These are phyloP conservation scores for Okapia johnstoni DNA, from an alignment of 2,113 vertebrate genomes.

Conservation along the genomic window DNA sequence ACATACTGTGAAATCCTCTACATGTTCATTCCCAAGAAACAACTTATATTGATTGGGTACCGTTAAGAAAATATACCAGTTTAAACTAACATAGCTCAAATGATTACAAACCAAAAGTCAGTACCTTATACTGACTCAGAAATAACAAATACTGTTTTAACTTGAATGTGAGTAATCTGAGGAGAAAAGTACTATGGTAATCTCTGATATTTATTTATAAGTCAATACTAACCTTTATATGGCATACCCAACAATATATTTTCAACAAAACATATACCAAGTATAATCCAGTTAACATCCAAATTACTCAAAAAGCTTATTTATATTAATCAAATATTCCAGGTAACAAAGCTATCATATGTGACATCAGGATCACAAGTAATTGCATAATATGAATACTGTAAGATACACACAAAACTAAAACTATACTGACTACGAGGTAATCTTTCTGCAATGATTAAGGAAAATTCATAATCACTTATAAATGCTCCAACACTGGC, in stretches of 20 bases:
- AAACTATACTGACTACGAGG: conserved; percentile 40
- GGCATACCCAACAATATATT: conserved; percentile 12
- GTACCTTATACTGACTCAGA: not conserved
- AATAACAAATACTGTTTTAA: conserved; percentile 35
- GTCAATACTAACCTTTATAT: conserved; percentile 23
- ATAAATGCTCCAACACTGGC: not conserved
- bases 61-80: not conserved
- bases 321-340: conserved; percentile 40
- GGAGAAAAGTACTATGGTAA: not conserved
- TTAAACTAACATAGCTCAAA: conserved; percentile 48
- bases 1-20: conserved; percentile 31
- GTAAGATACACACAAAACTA: conserved; percentile 10
- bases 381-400: conserved; percentile 42
- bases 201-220: conserved; percentile 35
- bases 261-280: conserved; percentile 29
- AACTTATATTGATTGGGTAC: not conserved
- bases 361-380: conserved; percentile 3
- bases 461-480: conserved; percentile 20
- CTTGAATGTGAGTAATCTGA: conserved; percentile 15
- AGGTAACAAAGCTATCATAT: conserved; percentile 26
- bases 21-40: not conserved
- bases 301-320: conserved; percentile 32
- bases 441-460: conserved; percentile 35
- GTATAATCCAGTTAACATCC: not conserved
- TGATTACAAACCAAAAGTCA: conserved; percentile 15